Percentiles rank a stretch among this genome's conserved stretches.
phyloP scores from a whole-genome alignment of 2,113 vertebrate genomes.

The Microcebus murinus region DNA sequence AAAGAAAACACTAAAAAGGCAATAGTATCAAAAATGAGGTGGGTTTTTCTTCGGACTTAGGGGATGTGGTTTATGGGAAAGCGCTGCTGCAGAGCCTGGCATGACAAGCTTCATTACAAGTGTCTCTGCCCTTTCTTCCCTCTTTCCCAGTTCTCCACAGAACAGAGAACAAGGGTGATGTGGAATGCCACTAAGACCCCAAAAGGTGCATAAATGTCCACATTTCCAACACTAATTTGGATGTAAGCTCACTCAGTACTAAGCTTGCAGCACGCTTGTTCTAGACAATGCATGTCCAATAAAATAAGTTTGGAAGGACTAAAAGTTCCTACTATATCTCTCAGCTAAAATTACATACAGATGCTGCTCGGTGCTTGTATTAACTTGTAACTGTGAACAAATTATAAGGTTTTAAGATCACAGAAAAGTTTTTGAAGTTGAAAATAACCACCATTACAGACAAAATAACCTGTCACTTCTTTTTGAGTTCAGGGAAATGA shows the following conservation, averaged over 20 bases:
- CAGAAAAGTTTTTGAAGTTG: slow-evolving; percentile 87
- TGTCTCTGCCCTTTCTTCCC: neutral
- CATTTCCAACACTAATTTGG: neutral
- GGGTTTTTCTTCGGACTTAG: neutral
- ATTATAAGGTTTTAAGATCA: slow-evolving; percentile 88
- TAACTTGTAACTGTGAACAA: slow-evolving; percentile 86
- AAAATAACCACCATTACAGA: slow-evolving; percentile 87
- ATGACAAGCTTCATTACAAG: neutral
- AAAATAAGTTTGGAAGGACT: slow-evolving; percentile 72
- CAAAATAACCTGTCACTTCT: slow-evolving; percentile 88
- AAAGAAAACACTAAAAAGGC: neutral
- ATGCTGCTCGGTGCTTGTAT: slow-evolving; percentile 83
- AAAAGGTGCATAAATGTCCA: neutral
- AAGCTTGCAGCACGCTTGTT: neutral
- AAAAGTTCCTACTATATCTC: slow-evolving; percentile 63
- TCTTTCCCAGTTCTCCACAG: neutral
- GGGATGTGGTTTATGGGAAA: neutral
- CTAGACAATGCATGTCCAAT: slow-evolving; percentile 70
- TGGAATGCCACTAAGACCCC: neutral
- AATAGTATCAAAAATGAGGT: neutral
- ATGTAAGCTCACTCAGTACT: neutral
- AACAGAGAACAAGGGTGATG: neutral
- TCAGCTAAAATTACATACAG: slow-evolving; percentile 74
- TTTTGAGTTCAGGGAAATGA: slow-evolving; percentile 86
- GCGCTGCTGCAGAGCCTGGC: neutral